phyloP scores from a whole-genome alignment of 2,797 vertebrate species.

The Thripadectes ignobilis region DNA sequence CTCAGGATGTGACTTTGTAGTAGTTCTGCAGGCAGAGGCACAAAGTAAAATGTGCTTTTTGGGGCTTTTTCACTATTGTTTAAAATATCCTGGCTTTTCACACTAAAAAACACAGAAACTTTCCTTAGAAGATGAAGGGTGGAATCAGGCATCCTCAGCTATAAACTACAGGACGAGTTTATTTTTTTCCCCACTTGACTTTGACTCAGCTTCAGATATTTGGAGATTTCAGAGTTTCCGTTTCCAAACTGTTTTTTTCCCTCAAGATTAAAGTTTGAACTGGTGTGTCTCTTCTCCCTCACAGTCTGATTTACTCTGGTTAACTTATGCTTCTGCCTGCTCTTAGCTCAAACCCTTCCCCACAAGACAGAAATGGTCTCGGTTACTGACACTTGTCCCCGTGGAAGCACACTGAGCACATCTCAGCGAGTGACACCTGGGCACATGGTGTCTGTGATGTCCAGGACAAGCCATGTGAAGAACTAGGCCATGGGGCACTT shows the following conservation, averaged over 20 bases:
- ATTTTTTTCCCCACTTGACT: neutral
- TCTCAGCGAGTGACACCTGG: neutral
- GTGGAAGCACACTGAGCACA: neutral
- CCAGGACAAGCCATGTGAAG: neutral
- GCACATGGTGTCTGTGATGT: neutral
- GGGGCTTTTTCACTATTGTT: neutral
- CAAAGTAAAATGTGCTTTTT: neutral
- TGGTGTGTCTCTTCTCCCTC: neutral
- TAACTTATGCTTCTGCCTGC: neutral
- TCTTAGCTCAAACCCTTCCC: neutral
- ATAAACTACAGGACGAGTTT: neutral
- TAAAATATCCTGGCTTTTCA: neutral
- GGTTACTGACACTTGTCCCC: rapidly evolving
- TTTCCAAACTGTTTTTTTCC: neutral
- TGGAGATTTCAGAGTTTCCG: neutral
- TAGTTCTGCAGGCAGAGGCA: neutral
- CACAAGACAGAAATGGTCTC: neutral
- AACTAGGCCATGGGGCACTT: neutral
- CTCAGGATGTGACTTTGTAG: neutral
- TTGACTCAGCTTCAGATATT: neutral
- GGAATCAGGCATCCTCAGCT: neutral
- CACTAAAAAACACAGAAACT: neutral
- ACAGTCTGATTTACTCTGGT: neutral
- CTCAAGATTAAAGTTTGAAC: neutral
- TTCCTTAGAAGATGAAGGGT: neutral